A percentile compares a stretch with the other conserved stretches of the same genome.
phyloP scores from a whole-genome alignment of 53 echinoderm and acorn worm genomes.

The Holothuria scabra region DNA sequence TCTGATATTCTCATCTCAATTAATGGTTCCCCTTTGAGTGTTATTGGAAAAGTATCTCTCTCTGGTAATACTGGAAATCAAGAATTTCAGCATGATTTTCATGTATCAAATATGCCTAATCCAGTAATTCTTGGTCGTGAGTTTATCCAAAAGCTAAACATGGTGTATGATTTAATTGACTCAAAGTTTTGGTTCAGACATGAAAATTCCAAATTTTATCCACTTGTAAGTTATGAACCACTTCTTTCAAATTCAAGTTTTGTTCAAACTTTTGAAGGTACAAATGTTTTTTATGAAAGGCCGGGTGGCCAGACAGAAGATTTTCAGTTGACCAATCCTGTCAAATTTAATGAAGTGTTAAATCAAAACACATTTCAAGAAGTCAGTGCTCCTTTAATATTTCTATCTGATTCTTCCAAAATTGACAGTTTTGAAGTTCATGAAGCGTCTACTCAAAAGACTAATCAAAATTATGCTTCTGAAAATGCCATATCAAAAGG shows the following conservation, averaged over 20 bases:
- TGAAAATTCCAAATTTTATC: slow-evolving; percentile 13
- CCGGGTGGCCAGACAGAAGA: slow-evolving; percentile 1
- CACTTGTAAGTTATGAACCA: too few species aligned
- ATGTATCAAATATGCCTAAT: slow-evolving; percentile 19
- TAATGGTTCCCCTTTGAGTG: slow-evolving; percentile 22
- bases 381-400: neutral
- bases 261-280: too few species aligned
- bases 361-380: neutral
- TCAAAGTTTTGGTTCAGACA: slow-evolving; percentile 38
- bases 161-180: slow-evolving; percentile 31
- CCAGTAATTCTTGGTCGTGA: slow-evolving; percentile 33
- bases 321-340: neutral
- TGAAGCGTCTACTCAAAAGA: neutral
- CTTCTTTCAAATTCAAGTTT: too few species aligned
- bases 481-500: neutral
- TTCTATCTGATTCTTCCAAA: neutral
- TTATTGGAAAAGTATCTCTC: slow-evolving; percentile 16
- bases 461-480: too few species aligned
- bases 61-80: slow-evolving; percentile 16
- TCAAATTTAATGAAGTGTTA: neutral
- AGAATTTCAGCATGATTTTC: slow-evolving; percentile 1
- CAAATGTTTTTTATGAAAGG: too few species aligned
- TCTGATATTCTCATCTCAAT: slow-evolving; percentile 17
- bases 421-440: neutral
- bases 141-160: slow-evolving; percentile 8